Evolutionary conservation across 2,888 invertebrate genomes (phyloP).

Genomic region (Biston stratarius): DNA sequence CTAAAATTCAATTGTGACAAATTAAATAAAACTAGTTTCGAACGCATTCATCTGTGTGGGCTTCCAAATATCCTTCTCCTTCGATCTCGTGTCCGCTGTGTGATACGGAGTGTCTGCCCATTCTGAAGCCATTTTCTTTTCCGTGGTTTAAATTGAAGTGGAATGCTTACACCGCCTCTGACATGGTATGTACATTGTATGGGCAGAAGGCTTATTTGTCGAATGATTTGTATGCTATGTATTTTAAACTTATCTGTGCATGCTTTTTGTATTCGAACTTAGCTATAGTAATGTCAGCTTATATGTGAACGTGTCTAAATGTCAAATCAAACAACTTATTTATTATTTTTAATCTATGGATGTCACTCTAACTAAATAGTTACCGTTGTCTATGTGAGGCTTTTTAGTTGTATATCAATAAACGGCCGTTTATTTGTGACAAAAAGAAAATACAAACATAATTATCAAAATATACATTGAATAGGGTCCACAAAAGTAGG

Average conservation of each 20-base stretch:
- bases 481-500: too few relatives aligned
- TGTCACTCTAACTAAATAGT: too few relatives aligned
- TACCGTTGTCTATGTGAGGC: too few relatives aligned
- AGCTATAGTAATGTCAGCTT: background rate
- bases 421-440: too few relatives aligned
- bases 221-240: background rate
- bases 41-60: background rate
- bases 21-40: background rate
- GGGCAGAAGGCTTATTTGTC: slow-evolving; percentile 36
- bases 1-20: background rate
- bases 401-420: too few relatives aligned
- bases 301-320: background rate
- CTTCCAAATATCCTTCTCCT: background rate
- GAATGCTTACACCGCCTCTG: slow-evolving; percentile 56
- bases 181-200: slow-evolving; percentile 66
- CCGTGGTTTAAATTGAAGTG: slow-evolving; percentile 64
- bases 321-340: background rate
- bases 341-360: background rate
- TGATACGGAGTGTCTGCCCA: slow-evolving; percentile 1
- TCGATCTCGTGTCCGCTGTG: slow-evolving; percentile 16
- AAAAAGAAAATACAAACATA: too few relatives aligned
- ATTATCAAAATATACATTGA: too few relatives aligned
- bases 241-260: background rate
- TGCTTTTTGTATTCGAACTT: background rate
- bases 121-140: slow-evolving; percentile 55